Evolutionary conservation across 2,888 invertebrate species (phyloP).

Genomic region (Cosmia trapezina): DNA sequence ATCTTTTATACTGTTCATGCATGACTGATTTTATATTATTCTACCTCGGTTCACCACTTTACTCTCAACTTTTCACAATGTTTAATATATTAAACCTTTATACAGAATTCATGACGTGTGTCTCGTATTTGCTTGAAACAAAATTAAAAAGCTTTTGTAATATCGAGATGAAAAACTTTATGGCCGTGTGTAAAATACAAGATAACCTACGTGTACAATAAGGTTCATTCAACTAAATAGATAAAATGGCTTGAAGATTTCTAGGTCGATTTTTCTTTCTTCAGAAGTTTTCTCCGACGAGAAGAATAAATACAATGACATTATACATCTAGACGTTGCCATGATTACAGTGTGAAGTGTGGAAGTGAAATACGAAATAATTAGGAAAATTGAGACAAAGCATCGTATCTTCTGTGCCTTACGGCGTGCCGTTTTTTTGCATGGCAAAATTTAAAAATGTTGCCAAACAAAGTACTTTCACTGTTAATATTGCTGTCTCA

Average conservation of each 20-base stretch:
- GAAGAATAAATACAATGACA: not conserved
- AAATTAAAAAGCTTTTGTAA: slow-evolving; percentile 24
- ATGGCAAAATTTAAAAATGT: too few species aligned
- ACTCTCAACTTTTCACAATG: slow-evolving; percentile 24
- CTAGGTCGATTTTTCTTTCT: not conserved
- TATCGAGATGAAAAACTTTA: slow-evolving; percentile 5
- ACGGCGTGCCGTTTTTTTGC: too few species aligned
- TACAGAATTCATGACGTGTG: slow-evolving; percentile 31
- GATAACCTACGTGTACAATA: not conserved
- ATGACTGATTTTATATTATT: slow-evolving; percentile 34
- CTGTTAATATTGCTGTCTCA: too few species aligned
- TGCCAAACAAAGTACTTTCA: too few species aligned
- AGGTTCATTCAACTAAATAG: not conserved
- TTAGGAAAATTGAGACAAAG: too few species aligned
- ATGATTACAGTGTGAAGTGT: too few species aligned
- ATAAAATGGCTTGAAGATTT: too few species aligned
- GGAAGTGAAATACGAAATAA: too few species aligned
- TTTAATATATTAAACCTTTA: slow-evolving; percentile 20
- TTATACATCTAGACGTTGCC: too few species aligned
- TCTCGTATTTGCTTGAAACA: slow-evolving; percentile 14
- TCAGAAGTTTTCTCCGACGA: not conserved
- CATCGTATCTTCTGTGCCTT: too few species aligned
- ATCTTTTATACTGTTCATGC: slow-evolving; percentile 2
- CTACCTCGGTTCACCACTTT: slow-evolving; percentile 14
- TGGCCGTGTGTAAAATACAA: not conserved